Evolutionary conservation across 1,140 invertebrate species (phyloP).

Genomic region (Melanaphis sacchari): DNA sequence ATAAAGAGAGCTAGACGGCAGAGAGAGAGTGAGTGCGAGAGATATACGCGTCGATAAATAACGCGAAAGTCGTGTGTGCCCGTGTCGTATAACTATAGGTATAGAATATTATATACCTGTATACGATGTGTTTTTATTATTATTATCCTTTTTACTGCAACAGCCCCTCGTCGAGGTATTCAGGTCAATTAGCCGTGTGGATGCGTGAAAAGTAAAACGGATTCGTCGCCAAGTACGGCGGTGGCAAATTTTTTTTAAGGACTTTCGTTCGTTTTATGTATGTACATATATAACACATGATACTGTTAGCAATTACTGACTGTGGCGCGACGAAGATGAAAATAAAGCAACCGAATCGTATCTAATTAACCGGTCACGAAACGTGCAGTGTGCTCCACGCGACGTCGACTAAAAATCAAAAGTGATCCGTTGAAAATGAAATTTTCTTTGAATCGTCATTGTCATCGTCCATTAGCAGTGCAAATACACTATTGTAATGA

Average conservation of each 20-base stretch:
- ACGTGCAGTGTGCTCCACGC: neutral
- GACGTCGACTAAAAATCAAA: conserved; percentile 2
- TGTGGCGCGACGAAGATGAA: neutral
- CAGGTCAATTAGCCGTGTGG: conserved; percentile 45
- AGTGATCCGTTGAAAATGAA: conserved; percentile 50
- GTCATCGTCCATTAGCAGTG: neutral
- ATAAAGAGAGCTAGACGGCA: neutral
- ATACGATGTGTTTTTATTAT: conserved; percentile 9
- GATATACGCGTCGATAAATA: conserved; percentile 16
- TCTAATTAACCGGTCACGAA: conserved; percentile 31
- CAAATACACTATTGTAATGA: neutral
- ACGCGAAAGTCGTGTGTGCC: conserved; percentile 38
- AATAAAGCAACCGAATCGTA: conserved; percentile 27
- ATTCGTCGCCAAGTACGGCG: conserved; percentile 26
- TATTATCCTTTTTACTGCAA: neutral
- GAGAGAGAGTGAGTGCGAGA: no score
- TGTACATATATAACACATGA: neutral
- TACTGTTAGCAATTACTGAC: neutral
- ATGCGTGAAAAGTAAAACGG: conserved; percentile 40
- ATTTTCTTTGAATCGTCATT: conserved; percentile 10
- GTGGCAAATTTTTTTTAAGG: conserved; percentile 10
- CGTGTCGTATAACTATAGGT: neutral
- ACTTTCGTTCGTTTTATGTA: conserved; percentile 32
- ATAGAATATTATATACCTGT: neutral
- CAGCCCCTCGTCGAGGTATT: conserved; percentile 45